Base-by-base conservation (phyloP, 2,888 invertebrate genomes). In the Carterocephalus palaemon region DNA sequence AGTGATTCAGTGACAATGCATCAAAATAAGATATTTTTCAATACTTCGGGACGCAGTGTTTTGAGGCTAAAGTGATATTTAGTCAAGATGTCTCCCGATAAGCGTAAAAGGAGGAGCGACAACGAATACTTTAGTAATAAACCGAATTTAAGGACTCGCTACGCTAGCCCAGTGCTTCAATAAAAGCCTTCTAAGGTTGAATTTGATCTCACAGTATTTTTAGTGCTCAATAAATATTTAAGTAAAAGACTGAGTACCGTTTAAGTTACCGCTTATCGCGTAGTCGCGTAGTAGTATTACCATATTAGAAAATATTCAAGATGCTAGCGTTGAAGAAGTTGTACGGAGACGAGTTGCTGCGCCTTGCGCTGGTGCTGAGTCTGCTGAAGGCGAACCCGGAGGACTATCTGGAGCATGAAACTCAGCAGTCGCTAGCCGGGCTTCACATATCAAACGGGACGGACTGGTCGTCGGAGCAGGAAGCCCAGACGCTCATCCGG, bases 241-340 rank as follows among this genome's bases (percentile, higher is more conserved):
- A 42, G 49, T 48, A 36, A 60, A 56, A 53, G 57, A 57, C 55
- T 57, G 56, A 61, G 47, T 51, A 49, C 31, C 54, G 58, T 60
- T 54, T 57, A 54, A 55, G 46, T 53, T 48, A 49, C 45, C 56
- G 58, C 57, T 54, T 53, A 52, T 52, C 40, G 48, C 53, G 48
- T 47, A 47, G 45, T 24, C 22, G 22, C 42, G 33, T 42, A 8
- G n/a, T 24, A 24, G 12, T 26, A 20, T 10, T 29, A 31, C 23
- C 2, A 41, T 12, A 7, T 15, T 40, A 48, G 52, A 40, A 40
- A 23, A 41, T 41, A 32, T 19, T 2, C 38, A 46, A 38, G 26
- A 95, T 95, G 95, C 88, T 95, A 81, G 92, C 92, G 60, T 80
- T 94, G 60, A 95, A 95, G 84, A 95, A 95, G 75, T 82, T 93